Conservation (phyloP, 2,888 invertebrate species). For the Brachynemurus nebulosus region DNA sequence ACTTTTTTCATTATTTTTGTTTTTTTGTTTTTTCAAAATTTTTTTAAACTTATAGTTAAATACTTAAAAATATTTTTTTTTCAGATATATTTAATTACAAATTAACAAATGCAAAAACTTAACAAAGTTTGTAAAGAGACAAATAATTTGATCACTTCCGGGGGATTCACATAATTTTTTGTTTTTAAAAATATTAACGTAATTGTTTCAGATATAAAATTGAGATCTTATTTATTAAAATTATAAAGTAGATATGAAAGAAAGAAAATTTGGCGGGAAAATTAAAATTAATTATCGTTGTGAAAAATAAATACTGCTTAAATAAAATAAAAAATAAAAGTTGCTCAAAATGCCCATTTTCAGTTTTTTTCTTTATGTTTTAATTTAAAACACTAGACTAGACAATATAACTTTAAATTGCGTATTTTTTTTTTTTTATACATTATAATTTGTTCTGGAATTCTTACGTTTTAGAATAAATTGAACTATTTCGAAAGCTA, state of each 20-base stretch:
- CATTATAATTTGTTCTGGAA: slow-evolving; percentile 8
- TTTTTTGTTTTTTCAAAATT: neutral
- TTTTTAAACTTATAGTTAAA: neutral
- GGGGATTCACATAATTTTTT: neutral
- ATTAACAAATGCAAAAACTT: slow-evolving; percentile 6
- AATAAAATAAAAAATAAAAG: neutral
- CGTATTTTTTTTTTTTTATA: slow-evolving; percentile 6
- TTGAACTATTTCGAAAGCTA: slow-evolving; percentile 2
- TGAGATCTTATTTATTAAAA: slow-evolving; percentile 14
- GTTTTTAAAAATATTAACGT: slow-evolving; percentile 1
- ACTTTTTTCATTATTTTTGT: slow-evolving; percentile 18
- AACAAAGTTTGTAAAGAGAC: slow-evolving; percentile 6
- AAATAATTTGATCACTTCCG: neutral
- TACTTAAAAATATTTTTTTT: slow-evolving; percentile 2
- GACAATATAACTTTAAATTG: slow-evolving; percentile 8
- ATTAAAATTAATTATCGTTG: slow-evolving; percentile 4
- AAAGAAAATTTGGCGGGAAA: slow-evolving; percentile 2
- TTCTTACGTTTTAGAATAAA: slow-evolving; percentile 3
- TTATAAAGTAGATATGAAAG: slow-evolving; percentile 11
- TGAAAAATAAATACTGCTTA: slow-evolving; percentile 7
- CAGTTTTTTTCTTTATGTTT: slow-evolving; percentile 6
- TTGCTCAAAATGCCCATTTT: slow-evolving; percentile 10
- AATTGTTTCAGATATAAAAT: slow-evolving; percentile 14
- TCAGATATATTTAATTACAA: slow-evolving; percentile 3
- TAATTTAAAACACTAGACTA: slow-evolving; percentile 11